These are phyloP conservation scores for Thalassophryne amazonica DNA, from an alignment of 2,797 vertebrate genomes.

Conservation along the genomic window DNA sequence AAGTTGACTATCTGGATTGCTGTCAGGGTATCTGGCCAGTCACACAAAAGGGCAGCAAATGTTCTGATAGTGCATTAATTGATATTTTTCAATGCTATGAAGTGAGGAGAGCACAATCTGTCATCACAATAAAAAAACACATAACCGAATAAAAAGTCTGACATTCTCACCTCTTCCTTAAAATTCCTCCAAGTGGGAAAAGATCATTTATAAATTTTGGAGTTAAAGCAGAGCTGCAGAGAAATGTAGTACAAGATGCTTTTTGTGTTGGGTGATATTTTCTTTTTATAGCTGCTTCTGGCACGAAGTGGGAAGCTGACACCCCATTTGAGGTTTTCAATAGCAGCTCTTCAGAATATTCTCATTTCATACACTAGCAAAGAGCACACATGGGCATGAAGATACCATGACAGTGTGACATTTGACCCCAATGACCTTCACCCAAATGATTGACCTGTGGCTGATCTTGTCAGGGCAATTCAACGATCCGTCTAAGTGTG, in stretches of 20 bases:
- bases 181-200: conserved; percentile 5
- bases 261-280: conserved; percentile 12
- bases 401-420: too few species aligned
- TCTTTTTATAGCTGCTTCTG: conserved; percentile 23
- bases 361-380: conserved; percentile 5
- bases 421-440: too few species aligned
- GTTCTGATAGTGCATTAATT: conserved; percentile 40
- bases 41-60: conserved; percentile 39
- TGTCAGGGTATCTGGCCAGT: conserved; percentile 19
- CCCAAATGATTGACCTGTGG: too few species aligned
- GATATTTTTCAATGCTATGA: conserved; percentile 35
- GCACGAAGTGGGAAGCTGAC: conserved; percentile 18
- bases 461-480: too few species aligned
- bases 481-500: too few species aligned
- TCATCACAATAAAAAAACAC: neutral
- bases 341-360: conserved; percentile 21
- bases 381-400: too few species aligned
- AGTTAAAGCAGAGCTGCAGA: conserved; percentile 13
- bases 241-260: conserved; percentile 14
- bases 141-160: neutral
- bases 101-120: conserved; percentile 38
- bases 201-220: neutral
- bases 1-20: conserved; percentile 31
- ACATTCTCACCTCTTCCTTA: conserved; percentile 7
- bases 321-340: conserved; percentile 21